phyloP scores from a whole-genome alignment of 2,888 invertebrate species.

The Marasmarcha lunaedactyla region DNA sequence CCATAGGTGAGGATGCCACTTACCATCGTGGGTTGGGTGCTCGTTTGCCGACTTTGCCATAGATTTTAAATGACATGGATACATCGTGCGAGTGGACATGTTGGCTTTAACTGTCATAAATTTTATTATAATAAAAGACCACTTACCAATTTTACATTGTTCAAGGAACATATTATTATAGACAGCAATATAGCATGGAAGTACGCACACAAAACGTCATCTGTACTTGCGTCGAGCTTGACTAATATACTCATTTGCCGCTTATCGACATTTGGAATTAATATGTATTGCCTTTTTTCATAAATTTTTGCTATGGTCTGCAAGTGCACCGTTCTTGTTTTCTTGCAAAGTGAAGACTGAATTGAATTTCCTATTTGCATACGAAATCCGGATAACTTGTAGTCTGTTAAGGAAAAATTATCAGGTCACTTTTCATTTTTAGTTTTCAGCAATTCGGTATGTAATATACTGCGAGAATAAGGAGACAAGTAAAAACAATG shows the following conservation, averaged over 20 bases:
- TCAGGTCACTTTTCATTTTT: too few species aligned
- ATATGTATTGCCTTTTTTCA: conserved; percentile 59
- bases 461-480: too few species aligned
- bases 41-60: too few species aligned
- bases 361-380: conserved; percentile 73
- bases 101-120: too few species aligned
- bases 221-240: conserved; percentile 51
- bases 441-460: too few species aligned
- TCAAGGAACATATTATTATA: conserved; percentile 33
- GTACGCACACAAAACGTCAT: conserved; percentile 75
- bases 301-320: conserved; percentile 50
- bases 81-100: too few species aligned
- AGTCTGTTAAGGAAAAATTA: too few species aligned
- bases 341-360: conserved; percentile 26
- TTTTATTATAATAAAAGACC: too few species aligned
- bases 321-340: conserved; percentile 28
- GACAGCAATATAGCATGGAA: conserved; percentile 74
- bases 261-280: conserved; percentile 54
- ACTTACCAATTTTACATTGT: conserved; percentile 35
- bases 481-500: too few species aligned
- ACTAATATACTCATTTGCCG: conserved; percentile 69
- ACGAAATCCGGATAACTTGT: conserved; percentile 70
- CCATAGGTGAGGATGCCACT: too few species aligned
- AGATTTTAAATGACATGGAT: too few species aligned
- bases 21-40: too few species aligned